A percentile compares a stretch with the other conserved stretches of the same genome.
These are phyloP conservation scores for Epicauta chinensis DNA, from an alignment of 1,140 invertebrate genomes.

Conservation along the genomic window DNA sequence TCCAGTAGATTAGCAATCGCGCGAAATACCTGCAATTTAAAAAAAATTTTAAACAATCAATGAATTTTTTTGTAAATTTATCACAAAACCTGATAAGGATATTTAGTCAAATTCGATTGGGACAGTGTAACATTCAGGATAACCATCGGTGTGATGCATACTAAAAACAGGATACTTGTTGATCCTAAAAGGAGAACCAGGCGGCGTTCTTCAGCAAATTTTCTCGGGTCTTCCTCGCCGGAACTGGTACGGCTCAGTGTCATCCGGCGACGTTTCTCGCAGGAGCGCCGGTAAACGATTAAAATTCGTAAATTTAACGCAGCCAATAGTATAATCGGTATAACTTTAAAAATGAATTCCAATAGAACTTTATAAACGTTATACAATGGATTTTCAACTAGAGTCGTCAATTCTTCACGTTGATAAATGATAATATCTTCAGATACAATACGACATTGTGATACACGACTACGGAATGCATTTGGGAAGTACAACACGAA, in stretches of 20 bases:
- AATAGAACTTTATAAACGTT: constrained; percentile 57
- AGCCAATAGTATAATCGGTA: constrained; percentile 60
- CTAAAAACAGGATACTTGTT: constrained; percentile 65
- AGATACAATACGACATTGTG: constrained; percentile 47
- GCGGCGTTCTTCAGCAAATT: constrained; percentile 65
- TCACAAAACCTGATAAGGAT: constrained; percentile 53
- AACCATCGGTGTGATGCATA: constrained; percentile 71
- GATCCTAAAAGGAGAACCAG: constrained; percentile 63
- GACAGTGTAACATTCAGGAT: constrained; percentile 64
- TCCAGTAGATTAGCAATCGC: constrained; percentile 67
- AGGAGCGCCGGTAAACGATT: constrained; percentile 59
- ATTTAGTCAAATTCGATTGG: constrained; percentile 53
- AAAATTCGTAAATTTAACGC: constrained; percentile 65
- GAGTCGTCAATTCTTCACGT: constrained; percentile 50
- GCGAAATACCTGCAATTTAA: constrained; percentile 56
- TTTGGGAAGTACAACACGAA: constrained; percentile 60
- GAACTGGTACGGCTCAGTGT: constrained; percentile 51
- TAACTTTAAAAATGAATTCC: constrained; percentile 55
- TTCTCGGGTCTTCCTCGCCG: constrained; percentile 54
- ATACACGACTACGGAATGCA: constrained; percentile 55
- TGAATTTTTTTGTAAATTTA: neutral
- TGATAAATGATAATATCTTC: constrained; percentile 50
- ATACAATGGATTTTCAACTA: constrained; percentile 39
- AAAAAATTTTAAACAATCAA: too few relatives aligned
- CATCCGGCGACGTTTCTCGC: constrained; percentile 58